These are phyloP conservation scores for Apolygus lucorum DNA, from an alignment of 1,140 invertebrate species.

Conservation along the genomic window DNA sequence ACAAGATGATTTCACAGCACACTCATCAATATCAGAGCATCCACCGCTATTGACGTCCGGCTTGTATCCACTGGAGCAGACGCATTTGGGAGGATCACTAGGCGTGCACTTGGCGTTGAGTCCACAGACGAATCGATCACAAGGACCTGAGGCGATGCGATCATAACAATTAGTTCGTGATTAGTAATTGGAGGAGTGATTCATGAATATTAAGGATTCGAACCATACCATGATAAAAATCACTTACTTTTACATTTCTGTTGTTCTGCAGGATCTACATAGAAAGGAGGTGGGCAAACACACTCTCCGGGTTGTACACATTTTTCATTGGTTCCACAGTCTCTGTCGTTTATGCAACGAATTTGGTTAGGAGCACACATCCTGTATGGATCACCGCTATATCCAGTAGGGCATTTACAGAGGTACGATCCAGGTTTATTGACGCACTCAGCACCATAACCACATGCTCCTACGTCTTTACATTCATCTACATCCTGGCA, in stretches of 20 bases:
- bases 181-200: too few species aligned
- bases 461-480: slow-evolving; percentile 63
- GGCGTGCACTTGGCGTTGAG: slow-evolving; percentile 87
- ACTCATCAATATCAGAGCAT: slow-evolving; percentile 78
- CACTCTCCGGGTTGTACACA: slow-evolving; percentile 85
- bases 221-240: too few species aligned
- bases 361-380: slow-evolving; percentile 71
- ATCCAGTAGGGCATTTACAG: slow-evolving; percentile 72
- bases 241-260: slow-evolving; percentile 71
- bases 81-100: slow-evolving; percentile 76
- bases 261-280: slow-evolving; percentile 64
- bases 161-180: too few species aligned
- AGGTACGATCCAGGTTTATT: slow-evolving; percentile 68
- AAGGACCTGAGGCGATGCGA: slow-evolving; percentile 52
- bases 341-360: slow-evolving; percentile 66
- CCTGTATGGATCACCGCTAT: slow-evolving; percentile 50
- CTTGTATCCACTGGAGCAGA: slow-evolving; percentile 74
- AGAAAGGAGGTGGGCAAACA: slow-evolving; percentile 79
- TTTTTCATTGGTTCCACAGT: slow-evolving; percentile 78
- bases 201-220: too few species aligned
- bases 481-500: slow-evolving; percentile 70
- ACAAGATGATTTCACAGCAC: slow-evolving; percentile 62
- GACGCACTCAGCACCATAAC: slow-evolving; percentile 74
- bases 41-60: slow-evolving; percentile 67
- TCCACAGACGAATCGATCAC: slow-evolving; percentile 78